Evolutionary conservation across 2,888 invertebrate genomes (phyloP).

Genomic region (Crossocerus cetratus): DNA sequence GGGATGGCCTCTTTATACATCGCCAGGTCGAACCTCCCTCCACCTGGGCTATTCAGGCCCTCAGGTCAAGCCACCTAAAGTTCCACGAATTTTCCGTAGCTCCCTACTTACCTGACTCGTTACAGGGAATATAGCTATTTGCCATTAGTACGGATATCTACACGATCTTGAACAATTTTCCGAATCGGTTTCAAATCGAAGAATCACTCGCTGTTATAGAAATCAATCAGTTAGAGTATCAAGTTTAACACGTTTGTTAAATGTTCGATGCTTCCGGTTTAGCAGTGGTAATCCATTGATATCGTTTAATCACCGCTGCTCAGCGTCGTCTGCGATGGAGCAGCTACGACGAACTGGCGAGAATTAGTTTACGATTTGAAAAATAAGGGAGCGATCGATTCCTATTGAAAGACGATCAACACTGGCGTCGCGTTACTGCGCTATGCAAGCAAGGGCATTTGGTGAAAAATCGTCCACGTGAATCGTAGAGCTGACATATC

Average conservation of each 20-base stretch:
- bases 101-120: slow-evolving; percentile 10
- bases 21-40: slow-evolving; percentile 13
- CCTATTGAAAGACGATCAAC: slow-evolving; percentile 61
- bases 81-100: slow-evolving; percentile 21
- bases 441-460: slow-evolving; percentile 54
- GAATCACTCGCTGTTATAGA: no score
- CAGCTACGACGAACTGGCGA: slow-evolving; percentile 29
- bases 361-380: slow-evolving; percentile 51
- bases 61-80: slow-evolving; percentile 6
- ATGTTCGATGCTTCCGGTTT: no score
- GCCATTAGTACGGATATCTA: not conserved
- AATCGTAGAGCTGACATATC: slow-evolving; percentile 50
- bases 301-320: not conserved
- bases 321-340: slow-evolving; percentile 4
- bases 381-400: slow-evolving; percentile 58
- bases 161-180: not conserved
- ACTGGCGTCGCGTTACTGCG: slow-evolving; percentile 56
- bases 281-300: no score
- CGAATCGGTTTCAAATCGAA: not conserved
- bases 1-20: slow-evolving; percentile 45
- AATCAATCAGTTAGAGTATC: no score
- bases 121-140: slow-evolving; percentile 4
- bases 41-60: not conserved
- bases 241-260: no score
- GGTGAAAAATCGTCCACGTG: slow-evolving; percentile 51